Evolutionary conservation across 2,888 invertebrate species (phyloP).

Genomic region (Ophioninae sp.): DNA sequence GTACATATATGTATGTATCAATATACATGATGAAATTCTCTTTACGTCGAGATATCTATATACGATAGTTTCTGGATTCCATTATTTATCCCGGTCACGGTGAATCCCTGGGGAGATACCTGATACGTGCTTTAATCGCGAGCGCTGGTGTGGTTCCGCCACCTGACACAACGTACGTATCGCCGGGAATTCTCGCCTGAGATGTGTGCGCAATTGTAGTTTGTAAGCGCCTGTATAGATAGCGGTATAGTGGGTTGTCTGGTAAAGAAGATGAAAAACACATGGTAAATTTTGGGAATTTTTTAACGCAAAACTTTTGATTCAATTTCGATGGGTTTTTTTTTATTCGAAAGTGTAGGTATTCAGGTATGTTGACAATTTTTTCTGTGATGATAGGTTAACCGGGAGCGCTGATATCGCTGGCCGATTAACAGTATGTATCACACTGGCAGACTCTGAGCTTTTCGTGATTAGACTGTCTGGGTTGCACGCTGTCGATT

Average conservation of each 20-base stretch:
- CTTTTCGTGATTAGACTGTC: too few species aligned
- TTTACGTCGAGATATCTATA: slow-evolving; percentile 24
- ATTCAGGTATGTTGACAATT: too few species aligned
- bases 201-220: slow-evolving; percentile 32
- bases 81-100: slow-evolving; percentile 76
- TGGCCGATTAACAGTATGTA: too few species aligned
- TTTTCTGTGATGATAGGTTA: too few species aligned
- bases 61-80: slow-evolving; percentile 63
- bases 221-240: slow-evolving; percentile 1
- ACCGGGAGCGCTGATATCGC: too few species aligned
- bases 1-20: neutral
- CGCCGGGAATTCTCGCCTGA: slow-evolving; percentile 8
- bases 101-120: slow-evolving; percentile 72
- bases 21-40: neutral
- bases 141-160: slow-evolving; percentile 55
- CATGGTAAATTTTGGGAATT: too few species aligned
- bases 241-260: neutral
- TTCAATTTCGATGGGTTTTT: too few species aligned
- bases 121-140: slow-evolving; percentile 76
- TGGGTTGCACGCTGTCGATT: too few species aligned
- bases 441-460: too few species aligned
- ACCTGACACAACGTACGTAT: slow-evolving; percentile 48
- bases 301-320: too few species aligned
- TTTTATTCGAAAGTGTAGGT: too few species aligned
- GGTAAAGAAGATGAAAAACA: too few species aligned